Percentiles rank a stretch among this genome's conserved stretches.
Conservation (phyloP, 1,140 invertebrate species). For the Odontomachus brunneus region DNA sequence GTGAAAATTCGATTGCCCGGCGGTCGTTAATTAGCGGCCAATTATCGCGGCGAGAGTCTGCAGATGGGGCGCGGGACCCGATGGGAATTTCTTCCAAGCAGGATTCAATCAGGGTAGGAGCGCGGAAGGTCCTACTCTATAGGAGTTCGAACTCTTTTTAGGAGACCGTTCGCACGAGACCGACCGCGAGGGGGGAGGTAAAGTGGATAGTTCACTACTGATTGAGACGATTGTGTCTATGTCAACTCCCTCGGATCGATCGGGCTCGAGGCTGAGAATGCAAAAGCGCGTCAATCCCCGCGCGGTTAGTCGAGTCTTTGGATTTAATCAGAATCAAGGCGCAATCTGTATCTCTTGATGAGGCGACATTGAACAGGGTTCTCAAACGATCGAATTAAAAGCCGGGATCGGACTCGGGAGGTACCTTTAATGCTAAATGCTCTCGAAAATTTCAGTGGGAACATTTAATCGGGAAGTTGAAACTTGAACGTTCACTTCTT, state of each 20-base stretch:
- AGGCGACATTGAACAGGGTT: neutral
- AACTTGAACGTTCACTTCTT: neutral
- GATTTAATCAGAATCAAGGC: neutral
- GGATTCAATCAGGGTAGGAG: slow-evolving; percentile 48
- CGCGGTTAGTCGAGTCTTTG: neutral
- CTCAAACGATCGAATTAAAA: slow-evolving; percentile 17
- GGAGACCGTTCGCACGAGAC: too few relatives aligned
- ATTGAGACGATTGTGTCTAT: slow-evolving; percentile 24
- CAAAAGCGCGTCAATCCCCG: neutral
- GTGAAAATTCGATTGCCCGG: slow-evolving; percentile 67
- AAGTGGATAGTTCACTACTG: slow-evolving; percentile 11
- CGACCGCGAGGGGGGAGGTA: neutral
- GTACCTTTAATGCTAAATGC: neutral
- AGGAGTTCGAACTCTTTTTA: slow-evolving; percentile 33
- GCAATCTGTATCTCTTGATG: neutral
- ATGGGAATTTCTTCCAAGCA: slow-evolving; percentile 59
- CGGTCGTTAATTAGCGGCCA: slow-evolving; percentile 68
- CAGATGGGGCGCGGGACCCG: slow-evolving; percentile 32
- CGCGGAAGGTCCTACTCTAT: neutral
- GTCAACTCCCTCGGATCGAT: slow-evolving; percentile 13
- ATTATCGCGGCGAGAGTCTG: slow-evolving; percentile 61
- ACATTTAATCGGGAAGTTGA: neutral
- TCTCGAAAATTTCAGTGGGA: slow-evolving; percentile 1
- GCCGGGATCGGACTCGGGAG: neutral
- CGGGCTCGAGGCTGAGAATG: neutral